Conservation (phyloP, 2,888 invertebrate genomes). For the Phyto melanocephala region DNA sequence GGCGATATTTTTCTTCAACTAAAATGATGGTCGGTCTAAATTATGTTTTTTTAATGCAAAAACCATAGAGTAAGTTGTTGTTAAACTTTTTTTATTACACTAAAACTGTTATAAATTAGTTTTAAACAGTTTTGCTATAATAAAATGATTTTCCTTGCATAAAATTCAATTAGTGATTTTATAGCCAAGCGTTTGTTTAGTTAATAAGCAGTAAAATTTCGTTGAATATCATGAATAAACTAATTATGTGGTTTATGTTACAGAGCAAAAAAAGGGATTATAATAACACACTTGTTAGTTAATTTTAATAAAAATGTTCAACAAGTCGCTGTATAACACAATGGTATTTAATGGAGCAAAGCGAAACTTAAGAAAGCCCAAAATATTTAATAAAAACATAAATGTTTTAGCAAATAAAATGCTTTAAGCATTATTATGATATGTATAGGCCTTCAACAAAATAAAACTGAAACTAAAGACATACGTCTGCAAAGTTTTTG, state of each 20-base stretch:
- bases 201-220: too few species aligned
- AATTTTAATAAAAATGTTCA: background rate
- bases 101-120: background rate
- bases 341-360: background rate
- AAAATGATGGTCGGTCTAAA: too few species aligned
- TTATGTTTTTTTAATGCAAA: too few species aligned
- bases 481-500: slow-evolving; percentile 56
- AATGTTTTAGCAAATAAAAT: background rate
- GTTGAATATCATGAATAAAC: too few species aligned
- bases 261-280: background rate
- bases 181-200: too few species aligned
- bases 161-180: background rate
- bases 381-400: background rate
- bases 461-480: background rate
- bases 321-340: background rate
- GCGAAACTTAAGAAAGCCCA: background rate
- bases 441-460: too few species aligned
- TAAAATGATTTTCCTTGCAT: background rate
- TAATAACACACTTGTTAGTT: background rate
- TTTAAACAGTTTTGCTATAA: background rate
- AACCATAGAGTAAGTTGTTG: background rate
- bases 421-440: too few species aligned
- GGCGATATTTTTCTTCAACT: too few species aligned
- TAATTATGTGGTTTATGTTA: slow-evolving; percentile 6
- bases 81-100: background rate